phyloP scores from a whole-genome alignment of 2,797 vertebrate genomes.

The Clarias fuscus region DNA sequence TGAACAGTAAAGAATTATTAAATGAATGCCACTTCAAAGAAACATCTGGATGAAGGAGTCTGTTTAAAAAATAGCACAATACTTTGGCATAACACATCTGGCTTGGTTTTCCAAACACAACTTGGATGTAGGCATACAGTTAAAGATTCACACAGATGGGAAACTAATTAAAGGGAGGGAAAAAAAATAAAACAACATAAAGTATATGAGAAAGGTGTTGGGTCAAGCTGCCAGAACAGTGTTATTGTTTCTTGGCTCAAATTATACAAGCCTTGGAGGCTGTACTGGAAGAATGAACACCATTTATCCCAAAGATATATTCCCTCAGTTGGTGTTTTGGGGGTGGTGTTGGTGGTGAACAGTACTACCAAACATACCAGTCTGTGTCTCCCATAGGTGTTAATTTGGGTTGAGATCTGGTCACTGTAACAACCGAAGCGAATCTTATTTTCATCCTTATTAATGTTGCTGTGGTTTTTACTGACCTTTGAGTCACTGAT shows the following conservation, averaged over 20 bases:
- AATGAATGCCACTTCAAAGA: conserved; percentile 12
- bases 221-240: background rate
- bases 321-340: background rate
- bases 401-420: background rate
- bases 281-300: background rate
- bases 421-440: background rate
- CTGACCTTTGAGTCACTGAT: background rate
- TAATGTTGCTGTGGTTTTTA: background rate
- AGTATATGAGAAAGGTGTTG: background rate
- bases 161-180: background rate
- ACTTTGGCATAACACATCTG: conserved; percentile 19
- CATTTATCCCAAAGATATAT: background rate
- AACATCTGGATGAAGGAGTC: conserved; percentile 23
- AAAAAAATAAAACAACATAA: background rate
- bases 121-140: background rate
- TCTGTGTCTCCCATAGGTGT: background rate
- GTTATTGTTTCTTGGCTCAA: background rate
- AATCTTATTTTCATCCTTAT: background rate
- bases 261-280: background rate
- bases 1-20: conserved; percentile 12
- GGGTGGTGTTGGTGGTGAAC: background rate
- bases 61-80: conserved; percentile 15
- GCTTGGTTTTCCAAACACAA: background rate
- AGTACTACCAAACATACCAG: background rate
- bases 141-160: background rate